A percentile compares a stretch with the other conserved stretches of the same genome.
These are phyloP conservation scores for Symphodus melops DNA, from an alignment of 2,113 vertebrate species.

Conservation along the genomic window DNA sequence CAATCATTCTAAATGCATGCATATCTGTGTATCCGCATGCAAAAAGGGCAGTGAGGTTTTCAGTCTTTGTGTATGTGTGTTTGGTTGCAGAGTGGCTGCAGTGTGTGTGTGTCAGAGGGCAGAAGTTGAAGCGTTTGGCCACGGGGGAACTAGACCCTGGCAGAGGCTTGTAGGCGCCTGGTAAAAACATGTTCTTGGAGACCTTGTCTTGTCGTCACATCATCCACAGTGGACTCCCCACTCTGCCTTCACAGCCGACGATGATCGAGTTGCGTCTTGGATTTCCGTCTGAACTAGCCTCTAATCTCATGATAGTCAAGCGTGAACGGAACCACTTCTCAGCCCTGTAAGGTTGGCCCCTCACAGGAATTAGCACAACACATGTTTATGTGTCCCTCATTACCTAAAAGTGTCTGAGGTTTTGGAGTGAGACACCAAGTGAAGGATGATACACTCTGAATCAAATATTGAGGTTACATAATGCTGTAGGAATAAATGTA, in stretches of 20 bases:
- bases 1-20: conserved; percentile 5
- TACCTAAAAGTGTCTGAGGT: conserved; percentile 53
- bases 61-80: conserved; percentile 16
- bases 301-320: conserved; percentile 70
- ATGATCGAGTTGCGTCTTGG: conserved; percentile 76
- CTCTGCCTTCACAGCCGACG: conserved; percentile 51
- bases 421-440: conserved; percentile 41
- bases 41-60: neutral
- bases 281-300: conserved; percentile 75
- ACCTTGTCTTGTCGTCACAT: conserved; percentile 79
- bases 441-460: conserved; percentile 24
- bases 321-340: conserved; percentile 67
- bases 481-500: conserved; percentile 9
- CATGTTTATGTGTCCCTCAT: conserved; percentile 73
- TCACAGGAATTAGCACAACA: conserved; percentile 62
- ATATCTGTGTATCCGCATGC: conserved; percentile 23
- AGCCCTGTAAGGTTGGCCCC: conserved; percentile 56
- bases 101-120: conserved; percentile 34
- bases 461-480: conserved; percentile 32
- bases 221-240: conserved; percentile 71
- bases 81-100: conserved; percentile 18
- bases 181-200: conserved; percentile 77
- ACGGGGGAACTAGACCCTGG: conserved; percentile 64
- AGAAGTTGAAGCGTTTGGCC: conserved; percentile 32
- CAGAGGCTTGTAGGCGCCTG: conserved; percentile 66